Percentiles rank a stretch among this genome's conserved stretches.
phyloP scores from a whole-genome alignment of 2,888 invertebrate genomes.

The Ptilodon capucinus region DNA sequence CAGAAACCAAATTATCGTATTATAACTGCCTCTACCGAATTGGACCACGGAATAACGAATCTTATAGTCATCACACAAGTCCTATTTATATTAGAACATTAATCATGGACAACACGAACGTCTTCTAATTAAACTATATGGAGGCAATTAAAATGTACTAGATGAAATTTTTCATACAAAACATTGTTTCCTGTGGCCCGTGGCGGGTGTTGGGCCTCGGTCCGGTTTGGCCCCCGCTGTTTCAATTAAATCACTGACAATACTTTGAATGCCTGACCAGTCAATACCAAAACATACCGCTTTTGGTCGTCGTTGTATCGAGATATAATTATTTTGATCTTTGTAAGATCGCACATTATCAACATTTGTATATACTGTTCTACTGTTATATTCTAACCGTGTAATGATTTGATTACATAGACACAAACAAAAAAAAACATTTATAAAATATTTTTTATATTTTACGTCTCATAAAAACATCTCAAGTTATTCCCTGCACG shows the following conservation, averaged over 20 bases:
- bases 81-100: slow-evolving; percentile 62
- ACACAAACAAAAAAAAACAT: no score
- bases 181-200: slow-evolving; percentile 72
- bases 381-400: no score
- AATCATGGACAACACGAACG: slow-evolving; percentile 58
- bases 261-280: slow-evolving; percentile 73
- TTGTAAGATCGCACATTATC: slow-evolving; percentile 24
- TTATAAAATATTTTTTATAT: no score
- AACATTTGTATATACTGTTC: no score
- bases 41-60: slow-evolving; percentile 25
- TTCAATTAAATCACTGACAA: slow-evolving; percentile 82
- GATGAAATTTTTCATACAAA: slow-evolving; percentile 72
- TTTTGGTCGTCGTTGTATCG: slow-evolving; percentile 40
- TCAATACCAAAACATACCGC: slow-evolving; percentile 71
- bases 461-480: no score
- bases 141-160: slow-evolving; percentile 72
- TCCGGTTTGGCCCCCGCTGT: slow-evolving; percentile 71
- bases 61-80: slow-evolving; percentile 50
- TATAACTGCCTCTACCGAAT: slow-evolving; percentile 7
- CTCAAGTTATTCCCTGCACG: no score
- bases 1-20: slow-evolving; percentile 20
- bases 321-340: slow-evolving; percentile 46
- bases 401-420: no score
- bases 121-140: slow-evolving; percentile 72
- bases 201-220: slow-evolving; percentile 48